A percentile compares a stretch with the other conserved stretches of the same genome.
These are phyloP conservation scores for Brachyopa scutellaris DNA, from an alignment of 2,888 invertebrate genomes.

Conservation along the genomic window DNA sequence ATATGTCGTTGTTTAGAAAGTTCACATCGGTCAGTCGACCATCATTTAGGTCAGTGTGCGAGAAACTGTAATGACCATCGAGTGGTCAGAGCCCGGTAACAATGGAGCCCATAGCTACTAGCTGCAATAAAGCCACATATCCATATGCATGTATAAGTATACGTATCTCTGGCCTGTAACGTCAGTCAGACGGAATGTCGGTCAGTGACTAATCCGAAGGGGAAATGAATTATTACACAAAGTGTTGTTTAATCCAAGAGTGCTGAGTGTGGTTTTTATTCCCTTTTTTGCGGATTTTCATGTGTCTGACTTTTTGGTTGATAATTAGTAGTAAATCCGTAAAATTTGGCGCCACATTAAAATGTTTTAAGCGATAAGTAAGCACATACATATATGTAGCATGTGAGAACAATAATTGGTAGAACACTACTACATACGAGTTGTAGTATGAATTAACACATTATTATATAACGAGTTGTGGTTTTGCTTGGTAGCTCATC, in stretches of 20 bases:
- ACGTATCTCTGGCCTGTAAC: background rate
- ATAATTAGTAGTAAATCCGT: conserved; percentile 21
- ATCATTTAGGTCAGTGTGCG: conserved; percentile 55
- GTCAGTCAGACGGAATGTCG: conserved; percentile 13
- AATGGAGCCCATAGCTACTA: background rate
- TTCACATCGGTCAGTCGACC: conserved; percentile 60
- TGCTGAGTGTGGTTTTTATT: conserved; percentile 22
- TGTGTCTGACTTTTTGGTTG: conserved; percentile 29
- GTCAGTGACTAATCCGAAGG: conserved; percentile 42
- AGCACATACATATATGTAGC: too few relatives aligned
- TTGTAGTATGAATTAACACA: conserved; percentile 24
- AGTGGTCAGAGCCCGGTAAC: conserved; percentile 12
- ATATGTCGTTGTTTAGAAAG: conserved; percentile 52
- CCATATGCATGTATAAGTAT: background rate
- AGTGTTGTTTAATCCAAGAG: background rate
- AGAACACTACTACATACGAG: too few relatives aligned
- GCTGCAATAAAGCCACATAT: background rate
- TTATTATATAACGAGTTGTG: conserved; percentile 20
- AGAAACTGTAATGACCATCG: conserved; percentile 40
- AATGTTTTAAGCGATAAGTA: background rate
- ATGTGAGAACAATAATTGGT: background rate
- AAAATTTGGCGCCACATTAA: conserved; percentile 32
- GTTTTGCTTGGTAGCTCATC: conserved; percentile 2
- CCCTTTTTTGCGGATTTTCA: conserved; percentile 12
- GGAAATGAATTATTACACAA: conserved; percentile 8